Conservation (phyloP, 1,140 invertebrate genomes). For the Brachionus asplanchnoidis region DNA sequence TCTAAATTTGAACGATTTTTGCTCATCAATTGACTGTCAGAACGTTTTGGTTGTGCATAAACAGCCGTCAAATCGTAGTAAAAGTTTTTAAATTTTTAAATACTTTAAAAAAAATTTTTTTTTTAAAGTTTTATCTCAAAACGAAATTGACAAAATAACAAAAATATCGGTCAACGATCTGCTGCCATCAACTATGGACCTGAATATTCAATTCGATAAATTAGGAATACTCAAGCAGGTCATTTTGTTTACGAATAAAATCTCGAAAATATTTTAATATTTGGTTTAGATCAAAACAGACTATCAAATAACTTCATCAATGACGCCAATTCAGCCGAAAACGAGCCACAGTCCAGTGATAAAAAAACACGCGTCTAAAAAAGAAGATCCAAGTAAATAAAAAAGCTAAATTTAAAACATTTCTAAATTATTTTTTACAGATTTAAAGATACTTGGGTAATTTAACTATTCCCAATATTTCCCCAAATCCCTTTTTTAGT, state of each 20-base stretch:
- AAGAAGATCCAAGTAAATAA: constrained; percentile 13
- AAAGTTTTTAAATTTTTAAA: neutral
- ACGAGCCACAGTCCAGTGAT: neutral
- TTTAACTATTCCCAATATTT: neutral
- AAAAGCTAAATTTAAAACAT: neutral
- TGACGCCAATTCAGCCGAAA: neutral
- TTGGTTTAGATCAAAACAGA: neutral
- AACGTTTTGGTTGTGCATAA: constrained; percentile 19
- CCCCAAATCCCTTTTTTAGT: neutral
- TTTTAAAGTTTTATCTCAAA: constrained; percentile 22
- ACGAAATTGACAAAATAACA: constrained; percentile 27
- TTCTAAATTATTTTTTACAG: neutral
- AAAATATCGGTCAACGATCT: constrained; percentile 7
- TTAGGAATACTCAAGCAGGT: constrained; percentile 33
- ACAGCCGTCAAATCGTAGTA: constrained; percentile 9
- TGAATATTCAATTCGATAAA: constrained; percentile 13
- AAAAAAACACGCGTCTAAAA: neutral
- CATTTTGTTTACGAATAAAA: neutral
- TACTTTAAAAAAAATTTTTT: neutral
- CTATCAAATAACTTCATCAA: neutral
- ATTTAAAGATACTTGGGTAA: neutral
- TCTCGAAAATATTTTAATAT: neutral
- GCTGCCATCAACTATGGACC: neutral
- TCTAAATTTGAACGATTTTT: constrained; percentile 9
- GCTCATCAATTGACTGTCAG: neutral